These are phyloP conservation scores for Phataginus tricuspis DNA, from an alignment of 2,797 vertebrate genomes.

Conservation along the genomic window DNA sequence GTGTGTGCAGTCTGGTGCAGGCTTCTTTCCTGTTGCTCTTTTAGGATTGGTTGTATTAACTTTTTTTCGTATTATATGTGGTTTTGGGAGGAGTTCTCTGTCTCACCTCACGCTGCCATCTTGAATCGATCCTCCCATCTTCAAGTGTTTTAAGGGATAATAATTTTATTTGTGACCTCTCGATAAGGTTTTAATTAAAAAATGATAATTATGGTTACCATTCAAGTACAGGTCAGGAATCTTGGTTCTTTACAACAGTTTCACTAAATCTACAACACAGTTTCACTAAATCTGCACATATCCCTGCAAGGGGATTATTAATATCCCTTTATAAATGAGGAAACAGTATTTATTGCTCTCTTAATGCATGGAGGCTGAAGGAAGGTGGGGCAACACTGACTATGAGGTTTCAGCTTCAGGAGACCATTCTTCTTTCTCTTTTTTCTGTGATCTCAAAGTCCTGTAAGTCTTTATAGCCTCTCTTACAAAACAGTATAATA, in stretches of 20 bases:
- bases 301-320: background rate
- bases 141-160: background rate
- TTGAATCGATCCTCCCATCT: too few species aligned
- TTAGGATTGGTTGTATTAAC: too few species aligned
- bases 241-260: background rate
- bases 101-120: too few species aligned
- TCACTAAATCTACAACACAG: background rate
- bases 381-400: background rate
- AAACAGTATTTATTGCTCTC: slow-evolving; percentile 15
- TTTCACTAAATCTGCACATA: slow-evolving; percentile 1
- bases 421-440: background rate
- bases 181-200: slow-evolving; percentile 12
- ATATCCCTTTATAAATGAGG: background rate
- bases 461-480: background rate
- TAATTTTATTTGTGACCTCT: slow-evolving; percentile 44
- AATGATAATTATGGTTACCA: background rate
- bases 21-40: too few species aligned
- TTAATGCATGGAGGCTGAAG: background rate
- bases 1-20: too few species aligned
- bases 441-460: background rate
- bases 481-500: background rate
- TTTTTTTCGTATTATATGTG: too few species aligned
- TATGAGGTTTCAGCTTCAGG: background rate
- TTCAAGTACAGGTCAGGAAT: slow-evolving; percentile 1
- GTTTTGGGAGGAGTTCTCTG: too few species aligned